These are phyloP conservation scores for Anhinga rufa DNA, from an alignment of 2,113 vertebrate species.

Conservation along the genomic window DNA sequence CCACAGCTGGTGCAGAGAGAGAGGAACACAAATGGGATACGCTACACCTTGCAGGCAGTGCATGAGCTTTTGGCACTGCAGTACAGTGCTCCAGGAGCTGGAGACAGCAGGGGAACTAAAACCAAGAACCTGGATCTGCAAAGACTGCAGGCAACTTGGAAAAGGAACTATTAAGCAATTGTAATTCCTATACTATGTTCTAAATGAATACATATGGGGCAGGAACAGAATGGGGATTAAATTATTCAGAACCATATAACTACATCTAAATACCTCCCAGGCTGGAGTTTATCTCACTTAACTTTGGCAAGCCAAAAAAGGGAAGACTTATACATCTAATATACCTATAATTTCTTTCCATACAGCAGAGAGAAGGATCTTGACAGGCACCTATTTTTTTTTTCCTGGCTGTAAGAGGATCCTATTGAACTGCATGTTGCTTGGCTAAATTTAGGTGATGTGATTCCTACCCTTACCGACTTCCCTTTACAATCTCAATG, in stretches of 20 bases:
- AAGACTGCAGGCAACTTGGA: not conserved
- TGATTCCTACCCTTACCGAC: not conserved
- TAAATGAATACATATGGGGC: not conserved
- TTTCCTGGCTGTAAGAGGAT: not conserved
- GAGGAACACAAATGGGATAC: not conserved
- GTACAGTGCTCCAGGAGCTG: not conserved
- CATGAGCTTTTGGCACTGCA: not conserved
- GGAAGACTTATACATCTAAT: not conserved
- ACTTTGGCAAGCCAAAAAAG: not conserved
- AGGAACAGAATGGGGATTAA: not conserved
- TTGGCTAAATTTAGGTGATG: not conserved
- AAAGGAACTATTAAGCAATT: not conserved
- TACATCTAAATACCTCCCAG: not conserved
- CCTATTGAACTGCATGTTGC: not conserved
- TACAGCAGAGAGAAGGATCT: not conserved
- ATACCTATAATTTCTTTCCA: not conserved
- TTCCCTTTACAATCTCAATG: not conserved
- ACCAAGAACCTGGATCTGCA: not conserved
- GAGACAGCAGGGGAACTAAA: not conserved
- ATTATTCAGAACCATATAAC: not conserved
- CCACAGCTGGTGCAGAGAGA: not conserved
- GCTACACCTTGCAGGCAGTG: not conserved
- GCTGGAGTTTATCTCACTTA: not conserved
- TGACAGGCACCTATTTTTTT: not conserved
- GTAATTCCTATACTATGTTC: not conserved